Base-by-base conservation (phyloP, 2,113 vertebrate genomes). In the Chionis minor region DNA sequence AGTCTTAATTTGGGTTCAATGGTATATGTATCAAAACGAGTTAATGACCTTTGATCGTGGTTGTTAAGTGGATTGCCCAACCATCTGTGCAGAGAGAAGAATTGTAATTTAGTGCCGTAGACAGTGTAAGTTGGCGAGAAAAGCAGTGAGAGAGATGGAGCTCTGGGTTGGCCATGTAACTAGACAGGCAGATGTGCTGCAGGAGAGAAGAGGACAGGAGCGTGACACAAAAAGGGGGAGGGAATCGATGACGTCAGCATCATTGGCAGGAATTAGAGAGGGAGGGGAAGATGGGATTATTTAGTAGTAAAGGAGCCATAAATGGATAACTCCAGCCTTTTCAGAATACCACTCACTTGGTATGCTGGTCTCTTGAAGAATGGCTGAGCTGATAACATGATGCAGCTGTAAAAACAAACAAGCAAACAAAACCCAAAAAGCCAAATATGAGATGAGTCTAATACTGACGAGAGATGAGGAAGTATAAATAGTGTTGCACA, bases 81-180 rank as follows among this genome's bases (percentile, higher is more conserved):
- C 67, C 59, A 44, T 79, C 63, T 86, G 59, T 44, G 69, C 63
- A 21, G 86, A 42, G 54, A 61, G 59, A 23, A 59, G 61, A 73
- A 6, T 4, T 69, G 71, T 9, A 1, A n/a, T 77, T 86, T 71
- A 83, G 42, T 10, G 47, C 90, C 47, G 63, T 15, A 45, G n/a
- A 72, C 54, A 23, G 6, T 20, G 13, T 1, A 26, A 35, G 38
- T 4, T 58, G 58, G 44, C 0, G 14, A 63, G 66, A 69, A 73
- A 58, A 66, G 71, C 58, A 26, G 18, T 2, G 84, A 14, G 58
- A 28, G 65, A 11, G 15, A 20, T 2, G 7, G 51, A 77, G 49
- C 47, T 54, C 18, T 63, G 56, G 22, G 14, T 0, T 38, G 58
- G 24, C 42, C 3, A 0, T 2, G 13, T 4, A 21, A 21, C 67